Conservation (phyloP, 2,797 vertebrate species). For the Coregonus sp. region DNA sequence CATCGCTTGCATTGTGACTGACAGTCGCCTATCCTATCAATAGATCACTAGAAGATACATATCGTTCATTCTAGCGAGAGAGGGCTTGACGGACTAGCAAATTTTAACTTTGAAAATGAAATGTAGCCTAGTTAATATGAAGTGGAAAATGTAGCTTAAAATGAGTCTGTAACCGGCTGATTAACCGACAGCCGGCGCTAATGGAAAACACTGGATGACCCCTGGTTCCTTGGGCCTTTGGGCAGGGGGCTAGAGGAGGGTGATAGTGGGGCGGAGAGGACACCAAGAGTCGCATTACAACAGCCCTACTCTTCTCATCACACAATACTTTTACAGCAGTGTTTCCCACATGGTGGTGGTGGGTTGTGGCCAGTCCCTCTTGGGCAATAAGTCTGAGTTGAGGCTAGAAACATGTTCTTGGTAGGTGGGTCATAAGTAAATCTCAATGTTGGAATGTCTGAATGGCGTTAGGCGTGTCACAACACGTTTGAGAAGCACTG, state of each 20-base stretch:
- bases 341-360: conserved; percentile 4
- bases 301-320: conserved; percentile 67
- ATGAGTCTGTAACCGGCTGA: too few species aligned
- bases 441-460: not conserved
- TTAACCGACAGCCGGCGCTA: too few species aligned
- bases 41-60: too few species aligned
- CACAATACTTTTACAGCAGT: conserved; percentile 64
- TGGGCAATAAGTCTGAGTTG: conserved; percentile 64
- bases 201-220: not conserved
- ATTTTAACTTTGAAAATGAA: too few species aligned
- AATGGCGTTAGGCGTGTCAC: not conserved
- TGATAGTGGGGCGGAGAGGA: conserved; percentile 30
- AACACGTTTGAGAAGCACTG: not conserved
- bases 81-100: too few species aligned
- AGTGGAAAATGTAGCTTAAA: too few species aligned
- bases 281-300: conserved; percentile 59
- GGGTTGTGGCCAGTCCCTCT: conserved; percentile 41
- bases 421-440: not conserved
- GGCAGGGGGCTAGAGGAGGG: not conserved
- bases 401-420: conserved; percentile 10
- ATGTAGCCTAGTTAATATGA: too few species aligned
- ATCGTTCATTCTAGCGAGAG: too few species aligned
- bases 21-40: too few species aligned
- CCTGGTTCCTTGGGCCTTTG: not conserved
- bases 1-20: too few species aligned